Evolutionary conservation across 1,140 invertebrate genomes (phyloP), one percentile per base, ranked within the genome.

Genomic region (Condylostylus longicornis): DNA sequence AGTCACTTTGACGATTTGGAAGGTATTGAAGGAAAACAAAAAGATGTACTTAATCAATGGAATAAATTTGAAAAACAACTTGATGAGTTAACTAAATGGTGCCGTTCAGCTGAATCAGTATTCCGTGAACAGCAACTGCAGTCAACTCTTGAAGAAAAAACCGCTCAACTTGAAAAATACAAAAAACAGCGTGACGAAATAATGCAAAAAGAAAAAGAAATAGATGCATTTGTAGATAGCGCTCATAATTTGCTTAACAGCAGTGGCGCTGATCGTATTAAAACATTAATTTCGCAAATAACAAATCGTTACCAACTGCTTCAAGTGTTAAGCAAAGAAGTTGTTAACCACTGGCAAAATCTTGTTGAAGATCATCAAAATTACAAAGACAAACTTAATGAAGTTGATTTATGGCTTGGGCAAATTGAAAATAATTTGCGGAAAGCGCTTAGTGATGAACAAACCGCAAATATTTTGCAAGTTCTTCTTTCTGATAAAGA

Each of bases 211-310:
- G 86, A 91, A 59, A 73, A 72, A 44, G 71, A 77, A 50, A 79
- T 95, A 40, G 89, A 95, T 62, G 68, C 73, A 18, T 93, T 95
- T 58, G 74, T 88, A 9, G 90, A 95, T 61, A 76, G 78, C 45
- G 84, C 83, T n/a, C 86, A 94, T 54, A 73, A 73, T 18, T 64
- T 95, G 32, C 69, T 91, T 1, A 82, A 90, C 53, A 68, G 75
- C 2, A 88, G 82, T 59, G 77, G 77, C 3, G 81, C 86, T 2
- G 84, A 90, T 44, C 72, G 82, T 34, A 72, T 95, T 5, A 88
- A 89, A 55, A 82, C 83, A 6, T 64, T 89, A 35, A 79, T 93
- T 14, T 82, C 83, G 0, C 88, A 94, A 66, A 76, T 93, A 12
- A 89, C 79, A 47, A 89, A 79, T 50, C 72, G 82, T 48, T 95